These are phyloP conservation scores for Lathamus discolor DNA, from an alignment of 2,113 vertebrate species.

Conservation along the genomic window DNA sequence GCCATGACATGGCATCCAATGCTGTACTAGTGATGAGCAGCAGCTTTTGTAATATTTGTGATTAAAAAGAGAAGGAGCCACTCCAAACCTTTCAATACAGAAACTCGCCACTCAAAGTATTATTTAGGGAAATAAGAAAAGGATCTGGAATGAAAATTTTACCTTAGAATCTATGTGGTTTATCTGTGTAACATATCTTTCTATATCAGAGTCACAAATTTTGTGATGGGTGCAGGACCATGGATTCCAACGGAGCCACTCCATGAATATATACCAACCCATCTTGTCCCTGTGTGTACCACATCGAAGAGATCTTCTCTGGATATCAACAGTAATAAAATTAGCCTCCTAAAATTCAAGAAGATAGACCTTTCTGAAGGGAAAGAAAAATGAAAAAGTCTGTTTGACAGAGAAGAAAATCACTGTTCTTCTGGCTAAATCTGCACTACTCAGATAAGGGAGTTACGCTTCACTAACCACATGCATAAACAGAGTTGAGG, in stretches of 20 bases:
- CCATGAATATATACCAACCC: rapidly evolving
- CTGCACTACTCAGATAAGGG: conserved; percentile 41
- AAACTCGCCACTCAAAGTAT: neutral
- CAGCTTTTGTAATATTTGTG: neutral
- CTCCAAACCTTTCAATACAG: neutral
- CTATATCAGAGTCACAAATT: neutral
- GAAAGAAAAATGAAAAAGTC: neutral
- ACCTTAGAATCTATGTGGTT: neutral
- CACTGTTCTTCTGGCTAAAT: neutral
- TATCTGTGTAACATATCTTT: neutral
- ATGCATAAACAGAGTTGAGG: neutral
- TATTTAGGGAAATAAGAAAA: neutral
- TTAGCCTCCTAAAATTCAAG: neutral
- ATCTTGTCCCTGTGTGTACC: rapidly evolving
- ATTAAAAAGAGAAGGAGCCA: neutral
- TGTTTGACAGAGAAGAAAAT: neutral
- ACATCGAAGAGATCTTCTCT: neutral
- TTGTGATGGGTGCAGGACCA: neutral
- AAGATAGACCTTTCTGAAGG: neutral
- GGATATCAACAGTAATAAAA: neutral
- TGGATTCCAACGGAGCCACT: neutral
- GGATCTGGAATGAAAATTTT: neutral
- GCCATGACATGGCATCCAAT: neutral
- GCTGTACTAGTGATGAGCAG: neutral
- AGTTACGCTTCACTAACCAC: neutral